These are phyloP conservation scores for Drosophila neotestacea DNA, from an alignment of 2,888 invertebrate genomes.

Conservation along the genomic window DNA sequence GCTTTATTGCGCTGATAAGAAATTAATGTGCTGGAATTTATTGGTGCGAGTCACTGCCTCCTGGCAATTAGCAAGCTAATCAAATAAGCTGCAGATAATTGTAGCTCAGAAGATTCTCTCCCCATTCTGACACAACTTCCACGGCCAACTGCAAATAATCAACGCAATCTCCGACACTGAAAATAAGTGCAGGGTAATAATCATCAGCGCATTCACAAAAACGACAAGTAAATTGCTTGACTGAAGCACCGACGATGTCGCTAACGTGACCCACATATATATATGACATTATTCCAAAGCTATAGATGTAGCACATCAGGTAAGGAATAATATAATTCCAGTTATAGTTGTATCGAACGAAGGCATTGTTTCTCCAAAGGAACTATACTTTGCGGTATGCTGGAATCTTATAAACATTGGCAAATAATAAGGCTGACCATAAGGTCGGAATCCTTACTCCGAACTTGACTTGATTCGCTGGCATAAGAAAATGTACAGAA, in stretches of 20 bases:
- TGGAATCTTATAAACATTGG: too few relatives aligned
- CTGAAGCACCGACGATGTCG: background rate
- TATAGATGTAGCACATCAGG: background rate
- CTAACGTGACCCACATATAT: background rate
- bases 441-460: background rate
- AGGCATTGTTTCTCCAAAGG: too few relatives aligned
- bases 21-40: conserved; percentile 74
- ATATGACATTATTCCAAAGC: background rate
- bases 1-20: conserved; percentile 72
- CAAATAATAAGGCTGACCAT: too few relatives aligned
- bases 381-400: too few relatives aligned
- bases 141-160: background rate
- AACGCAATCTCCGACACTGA: background rate
- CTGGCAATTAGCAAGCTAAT: conserved; percentile 68
- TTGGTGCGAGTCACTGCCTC: conserved; percentile 61
- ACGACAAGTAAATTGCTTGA: background rate
- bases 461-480: background rate
- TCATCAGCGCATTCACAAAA: background rate
- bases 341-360: background rate
- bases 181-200: conserved; percentile 8
- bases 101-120: conserved; percentile 17
- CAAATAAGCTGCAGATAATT: conserved; percentile 70
- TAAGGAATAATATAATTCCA: conserved; percentile 11
- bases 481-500: too few relatives aligned
- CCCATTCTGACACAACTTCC: background rate